Conservation (phyloP, 1,140 invertebrate genomes). For the Procambarus clarkii region DNA sequence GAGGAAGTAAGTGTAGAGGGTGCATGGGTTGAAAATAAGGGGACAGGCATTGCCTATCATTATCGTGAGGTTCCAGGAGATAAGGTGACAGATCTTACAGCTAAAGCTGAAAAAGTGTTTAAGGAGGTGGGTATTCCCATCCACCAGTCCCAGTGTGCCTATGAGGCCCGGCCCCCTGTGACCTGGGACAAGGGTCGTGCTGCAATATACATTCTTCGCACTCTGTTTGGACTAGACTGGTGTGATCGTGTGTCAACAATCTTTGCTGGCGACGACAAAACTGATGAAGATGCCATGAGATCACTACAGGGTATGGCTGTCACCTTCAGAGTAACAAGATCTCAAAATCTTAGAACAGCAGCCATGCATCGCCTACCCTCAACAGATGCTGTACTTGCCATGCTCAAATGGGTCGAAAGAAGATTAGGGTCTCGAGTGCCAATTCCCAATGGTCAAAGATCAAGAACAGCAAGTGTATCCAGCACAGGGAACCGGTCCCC, state of each 20-base stretch:
- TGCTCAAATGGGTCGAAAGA: conserved; percentile 92
- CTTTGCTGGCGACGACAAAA: conserved; percentile 92
- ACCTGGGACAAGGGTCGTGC: conserved; percentile 94
- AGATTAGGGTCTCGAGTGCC: conserved; percentile 80
- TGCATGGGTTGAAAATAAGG: conserved; percentile 95
- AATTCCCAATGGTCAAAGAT: conserved; percentile 38
- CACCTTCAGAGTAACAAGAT: conserved; percentile 90
- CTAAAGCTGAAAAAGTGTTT: conserved; percentile 84
- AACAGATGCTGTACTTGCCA: conserved; percentile 90
- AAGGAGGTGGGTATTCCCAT: conserved; percentile 85
- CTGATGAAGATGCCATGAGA: conserved; percentile 94
- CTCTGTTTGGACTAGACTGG: conserved; percentile 93
- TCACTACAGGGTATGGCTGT: conserved; percentile 87
- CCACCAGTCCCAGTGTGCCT: conserved; percentile 86
- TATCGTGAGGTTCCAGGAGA: conserved; percentile 82
- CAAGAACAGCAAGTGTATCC: conserved; percentile 45
- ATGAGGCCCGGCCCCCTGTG: conserved; percentile 91
- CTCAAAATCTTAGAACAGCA: conserved; percentile 88
- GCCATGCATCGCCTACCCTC: conserved; percentile 90
- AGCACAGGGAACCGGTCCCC: conserved; percentile 39
- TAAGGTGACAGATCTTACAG: conserved; percentile 80
- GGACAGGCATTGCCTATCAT: conserved; percentile 90
- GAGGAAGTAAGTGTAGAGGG: conserved; percentile 90
- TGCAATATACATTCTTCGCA: conserved; percentile 91
- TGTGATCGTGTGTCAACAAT: conserved; percentile 92